Evolutionary conservation across 1,140 invertebrate genomes (phyloP).

Genomic region (Mercenaria mercenaria): DNA sequence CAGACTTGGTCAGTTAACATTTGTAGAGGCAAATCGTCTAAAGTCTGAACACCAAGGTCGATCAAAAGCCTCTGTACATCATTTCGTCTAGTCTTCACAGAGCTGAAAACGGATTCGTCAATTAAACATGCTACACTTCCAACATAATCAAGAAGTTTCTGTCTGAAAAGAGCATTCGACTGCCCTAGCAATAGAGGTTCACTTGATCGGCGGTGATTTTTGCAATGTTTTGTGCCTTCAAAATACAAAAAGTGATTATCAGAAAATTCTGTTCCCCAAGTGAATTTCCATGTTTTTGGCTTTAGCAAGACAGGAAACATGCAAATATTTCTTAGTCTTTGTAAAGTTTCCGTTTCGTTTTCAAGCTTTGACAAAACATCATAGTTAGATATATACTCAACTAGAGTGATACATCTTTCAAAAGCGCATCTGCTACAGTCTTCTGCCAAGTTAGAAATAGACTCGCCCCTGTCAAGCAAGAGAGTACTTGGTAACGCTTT

Average conservation of each 20-base stretch:
- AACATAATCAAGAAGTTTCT: background rate
- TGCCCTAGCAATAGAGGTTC: background rate
- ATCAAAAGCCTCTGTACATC: background rate
- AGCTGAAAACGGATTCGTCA: background rate
- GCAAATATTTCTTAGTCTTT: background rate
- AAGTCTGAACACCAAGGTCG: background rate
- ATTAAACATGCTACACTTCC: background rate
- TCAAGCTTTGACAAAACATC: background rate
- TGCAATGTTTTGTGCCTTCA: background rate
- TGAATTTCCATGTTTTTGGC: conserved; percentile 23
- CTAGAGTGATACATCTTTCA: conserved; percentile 10
- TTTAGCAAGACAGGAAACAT: conserved; percentile 11
- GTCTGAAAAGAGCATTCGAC: background rate
- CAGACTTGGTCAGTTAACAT: background rate
- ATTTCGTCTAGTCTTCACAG: background rate
- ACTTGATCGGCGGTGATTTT: background rate
- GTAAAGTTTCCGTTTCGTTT: background rate
- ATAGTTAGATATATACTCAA: conserved; percentile 44
- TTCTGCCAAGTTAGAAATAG: conserved; percentile 32
- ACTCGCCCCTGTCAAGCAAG: conserved; percentile 66
- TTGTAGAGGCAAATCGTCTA: background rate
- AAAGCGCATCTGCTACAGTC: conserved; percentile 15
- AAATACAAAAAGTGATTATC: background rate
- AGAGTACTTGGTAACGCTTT: conserved; percentile 52
- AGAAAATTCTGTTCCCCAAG: background rate